Evolutionary conservation across 1,140 invertebrate genomes (phyloP).

Genomic region (Phymorhynchus buccinoides): DNA sequence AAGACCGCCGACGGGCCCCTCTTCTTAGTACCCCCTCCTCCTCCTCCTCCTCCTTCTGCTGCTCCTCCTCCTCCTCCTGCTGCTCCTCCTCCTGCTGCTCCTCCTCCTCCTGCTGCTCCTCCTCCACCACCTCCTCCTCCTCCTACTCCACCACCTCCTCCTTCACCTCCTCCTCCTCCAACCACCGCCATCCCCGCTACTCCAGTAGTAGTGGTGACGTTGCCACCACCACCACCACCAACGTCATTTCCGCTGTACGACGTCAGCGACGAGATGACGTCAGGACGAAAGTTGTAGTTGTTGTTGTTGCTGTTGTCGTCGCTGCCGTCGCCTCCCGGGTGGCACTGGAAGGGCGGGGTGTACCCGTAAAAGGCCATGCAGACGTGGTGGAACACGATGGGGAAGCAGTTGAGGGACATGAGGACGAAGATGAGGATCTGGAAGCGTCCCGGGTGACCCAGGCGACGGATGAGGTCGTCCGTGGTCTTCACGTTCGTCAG

Average conservation of each 20-base stretch:
- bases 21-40: too few relatives aligned
- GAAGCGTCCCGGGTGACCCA: conserved; percentile 60
- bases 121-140: too few relatives aligned
- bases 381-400: conserved; percentile 57
- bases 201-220: background rate
- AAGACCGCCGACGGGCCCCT: background rate
- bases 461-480: conserved; percentile 51
- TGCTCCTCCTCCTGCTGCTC: too few relatives aligned
- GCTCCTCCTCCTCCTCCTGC: too few relatives aligned
- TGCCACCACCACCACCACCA: too few relatives aligned
- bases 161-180: background rate
- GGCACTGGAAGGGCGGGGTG: conserved; percentile 45
- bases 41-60: background rate
- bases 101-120: too few relatives aligned
- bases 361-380: conserved; percentile 58
- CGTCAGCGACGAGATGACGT: background rate
- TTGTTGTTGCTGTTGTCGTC: too few relatives aligned
- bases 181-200: too few relatives aligned
- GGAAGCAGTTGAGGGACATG: conserved; percentile 57
- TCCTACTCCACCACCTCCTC: too few relatives aligned
- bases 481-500: background rate
- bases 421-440: conserved; percentile 55
- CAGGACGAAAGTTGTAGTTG: background rate
- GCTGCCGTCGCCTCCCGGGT: background rate
- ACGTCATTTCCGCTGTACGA: background rate